Conservation (phyloP, 1,140 invertebrate species). For the Phthorimaea operculella region DNA sequence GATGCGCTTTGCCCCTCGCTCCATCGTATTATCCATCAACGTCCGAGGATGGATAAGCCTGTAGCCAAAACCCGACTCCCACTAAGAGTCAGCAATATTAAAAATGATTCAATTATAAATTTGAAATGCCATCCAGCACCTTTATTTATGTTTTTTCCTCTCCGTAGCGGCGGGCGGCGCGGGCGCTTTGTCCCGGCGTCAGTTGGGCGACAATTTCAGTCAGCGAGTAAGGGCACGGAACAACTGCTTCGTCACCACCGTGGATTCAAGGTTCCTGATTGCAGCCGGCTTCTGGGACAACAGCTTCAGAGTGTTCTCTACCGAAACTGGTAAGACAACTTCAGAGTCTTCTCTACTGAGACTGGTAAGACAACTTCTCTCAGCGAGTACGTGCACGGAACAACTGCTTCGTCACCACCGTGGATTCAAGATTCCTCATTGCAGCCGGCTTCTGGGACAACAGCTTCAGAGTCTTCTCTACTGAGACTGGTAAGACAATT, state of each 20-base stretch:
- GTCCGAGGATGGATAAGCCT: too few relatives aligned
- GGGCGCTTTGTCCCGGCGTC: constrained; percentile 72
- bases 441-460: constrained; percentile 99
- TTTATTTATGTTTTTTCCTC: too few relatives aligned
- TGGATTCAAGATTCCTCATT: constrained; percentile 95
- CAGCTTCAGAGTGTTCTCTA: constrained; percentile 97
- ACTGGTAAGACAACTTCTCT: constrained; percentile 93
- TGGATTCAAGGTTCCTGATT: constrained; percentile 95
- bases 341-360: constrained; percentile 97
- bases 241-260: constrained; percentile 97
- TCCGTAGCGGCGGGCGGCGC: constrained; percentile 73
- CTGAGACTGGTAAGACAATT: constrained; percentile 83
- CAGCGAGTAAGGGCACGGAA: constrained; percentile 93
- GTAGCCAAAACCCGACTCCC: too few relatives aligned
- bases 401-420: constrained; percentile 97
- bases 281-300: constrained; percentile 99
- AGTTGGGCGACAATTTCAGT: constrained; percentile 96
- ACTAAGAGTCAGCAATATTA: too few relatives aligned
- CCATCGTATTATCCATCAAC: too few relatives aligned
- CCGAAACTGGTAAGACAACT: constrained; percentile 99
- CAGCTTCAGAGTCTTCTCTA: constrained; percentile 97
- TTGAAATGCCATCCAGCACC: too few relatives aligned
- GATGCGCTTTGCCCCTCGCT: too few relatives aligned
- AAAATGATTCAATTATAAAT: too few relatives aligned
- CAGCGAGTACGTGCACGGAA: constrained; percentile 93